phyloP scores from a whole-genome alignment of 2,888 invertebrate species.

The Epirrhoe tristata region DNA sequence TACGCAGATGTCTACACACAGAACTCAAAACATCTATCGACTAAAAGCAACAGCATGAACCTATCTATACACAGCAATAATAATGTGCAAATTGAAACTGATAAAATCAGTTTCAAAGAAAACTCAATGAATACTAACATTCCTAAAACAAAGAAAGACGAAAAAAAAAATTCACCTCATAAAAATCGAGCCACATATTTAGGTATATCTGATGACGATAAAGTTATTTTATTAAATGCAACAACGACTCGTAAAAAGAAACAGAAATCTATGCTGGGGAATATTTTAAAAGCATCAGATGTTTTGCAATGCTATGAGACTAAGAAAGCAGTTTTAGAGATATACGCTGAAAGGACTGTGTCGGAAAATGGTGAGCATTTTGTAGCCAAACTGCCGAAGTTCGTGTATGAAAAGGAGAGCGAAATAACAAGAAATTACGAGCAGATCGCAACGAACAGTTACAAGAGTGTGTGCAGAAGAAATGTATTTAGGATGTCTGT shows the following conservation, averaged over 20 bases:
- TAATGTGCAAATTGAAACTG: constrained; percentile 9
- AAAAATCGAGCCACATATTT: constrained; percentile 48
- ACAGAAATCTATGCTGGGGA: constrained; percentile 8
- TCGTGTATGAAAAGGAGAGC: constrained; percentile 58
- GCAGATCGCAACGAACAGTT: constrained; percentile 45
- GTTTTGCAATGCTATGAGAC: constrained; percentile 70
- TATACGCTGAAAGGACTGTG: constrained; percentile 64
- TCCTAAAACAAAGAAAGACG: constrained; percentile 36
- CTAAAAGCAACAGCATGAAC: constrained; percentile 44
- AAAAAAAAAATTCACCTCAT: constrained; percentile 34
- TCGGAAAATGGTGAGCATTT: constrained; percentile 54
- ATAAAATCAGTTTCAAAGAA: constrained; percentile 18
- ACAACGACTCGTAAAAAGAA: constrained; percentile 11
- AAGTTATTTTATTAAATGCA: constrained; percentile 47
- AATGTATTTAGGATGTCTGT: constrained; percentile 55
- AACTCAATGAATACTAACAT: constrained; percentile 14
- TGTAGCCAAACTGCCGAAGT: constrained; percentile 71
- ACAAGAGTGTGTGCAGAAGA: constrained; percentile 47
- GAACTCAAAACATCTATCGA: constrained; percentile 48
- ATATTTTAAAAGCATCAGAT: constrained; percentile 48
- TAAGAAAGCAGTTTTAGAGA: constrained; percentile 74
- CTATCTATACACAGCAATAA: constrained; percentile 43
- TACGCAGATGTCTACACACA: constrained; percentile 60
- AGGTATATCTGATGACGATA: constrained; percentile 54
- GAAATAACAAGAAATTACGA: constrained; percentile 50